Evolutionary conservation across 1,140 invertebrate genomes (phyloP).

Genomic region (Brachystomella parvula): DNA sequence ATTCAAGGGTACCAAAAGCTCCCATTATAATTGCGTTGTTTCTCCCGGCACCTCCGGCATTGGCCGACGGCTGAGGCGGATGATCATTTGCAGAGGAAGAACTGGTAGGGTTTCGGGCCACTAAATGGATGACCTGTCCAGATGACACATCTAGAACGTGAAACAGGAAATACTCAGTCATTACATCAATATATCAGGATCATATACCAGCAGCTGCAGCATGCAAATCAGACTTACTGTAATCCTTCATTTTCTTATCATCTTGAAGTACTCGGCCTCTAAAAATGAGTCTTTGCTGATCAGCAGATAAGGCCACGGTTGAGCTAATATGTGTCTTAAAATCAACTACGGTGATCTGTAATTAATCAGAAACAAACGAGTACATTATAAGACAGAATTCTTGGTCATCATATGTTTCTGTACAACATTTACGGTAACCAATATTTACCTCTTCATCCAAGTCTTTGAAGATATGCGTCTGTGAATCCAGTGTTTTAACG

Average conservation of each 20-base stretch:
- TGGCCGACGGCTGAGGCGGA: slow-evolving; percentile 9
- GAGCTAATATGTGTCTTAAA: slow-evolving; percentile 78
- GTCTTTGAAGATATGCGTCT: slow-evolving; percentile 74
- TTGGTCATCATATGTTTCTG: slow-evolving; percentile 3
- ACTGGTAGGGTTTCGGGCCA: slow-evolving; percentile 47
- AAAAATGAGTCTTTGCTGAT: slow-evolving; percentile 81
- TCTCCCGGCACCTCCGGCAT: slow-evolving; percentile 11
- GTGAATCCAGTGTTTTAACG: slow-evolving; percentile 87
- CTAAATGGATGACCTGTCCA: not conserved
- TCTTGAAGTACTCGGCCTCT: slow-evolving; percentile 84
- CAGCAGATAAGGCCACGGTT: slow-evolving; percentile 64
- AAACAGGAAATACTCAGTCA: not conserved
- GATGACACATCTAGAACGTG: not conserved
- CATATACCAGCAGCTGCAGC: not conserved
- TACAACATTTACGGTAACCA: slow-evolving; percentile 11
- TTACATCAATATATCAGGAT: not conserved
- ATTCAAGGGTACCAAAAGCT: slow-evolving; percentile 23
- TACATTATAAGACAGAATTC: slow-evolving; percentile 17
- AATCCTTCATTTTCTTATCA: slow-evolving; percentile 77
- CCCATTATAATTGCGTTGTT: slow-evolving; percentile 32
- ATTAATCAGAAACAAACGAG: slow-evolving; percentile 31
- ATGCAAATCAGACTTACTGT: slow-evolving; percentile 56
- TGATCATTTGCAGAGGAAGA: slow-evolving; percentile 48
- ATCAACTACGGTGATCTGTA: slow-evolving; percentile 72
- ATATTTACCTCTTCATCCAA: slow-evolving; percentile 70